Evolutionary conservation across 2,797 vertebrate species (phyloP).

Genomic region (Sebastes iracundus): DNA sequence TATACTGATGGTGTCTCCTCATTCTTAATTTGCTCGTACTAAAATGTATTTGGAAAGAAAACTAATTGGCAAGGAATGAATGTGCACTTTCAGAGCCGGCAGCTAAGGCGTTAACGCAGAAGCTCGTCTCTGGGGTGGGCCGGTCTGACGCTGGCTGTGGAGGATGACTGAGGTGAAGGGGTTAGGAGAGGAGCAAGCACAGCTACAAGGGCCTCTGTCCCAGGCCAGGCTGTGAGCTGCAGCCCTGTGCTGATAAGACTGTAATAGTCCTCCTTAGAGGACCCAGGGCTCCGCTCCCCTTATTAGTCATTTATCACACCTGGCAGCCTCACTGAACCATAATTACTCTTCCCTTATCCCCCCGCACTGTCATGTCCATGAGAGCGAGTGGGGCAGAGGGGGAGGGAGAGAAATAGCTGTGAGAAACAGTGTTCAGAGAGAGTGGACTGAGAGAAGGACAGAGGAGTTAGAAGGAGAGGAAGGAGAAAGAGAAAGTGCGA

Average conservation of each 20-base stretch:
- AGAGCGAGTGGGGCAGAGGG: constrained; percentile 73
- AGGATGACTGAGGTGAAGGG: constrained; percentile 77
- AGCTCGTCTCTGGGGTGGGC: constrained; percentile 76
- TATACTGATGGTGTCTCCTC: background rate
- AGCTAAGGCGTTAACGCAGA: constrained; percentile 64
- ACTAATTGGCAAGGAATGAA: background rate
- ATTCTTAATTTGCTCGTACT: background rate
- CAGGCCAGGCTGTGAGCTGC: constrained; percentile 85
- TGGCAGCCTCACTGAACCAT: constrained; percentile 99
- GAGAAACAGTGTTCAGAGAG: constrained; percentile 67
- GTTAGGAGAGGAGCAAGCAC: constrained; percentile 76
- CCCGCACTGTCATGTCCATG: constrained; percentile 96
- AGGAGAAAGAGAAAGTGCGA: constrained; percentile 54
- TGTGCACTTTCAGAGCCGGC: constrained; percentile 30
- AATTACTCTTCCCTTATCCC: constrained; percentile 99
- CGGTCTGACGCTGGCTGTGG: constrained; percentile 69
- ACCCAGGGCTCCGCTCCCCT: constrained; percentile 91
- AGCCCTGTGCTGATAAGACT: constrained; percentile 96
- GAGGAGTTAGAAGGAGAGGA: constrained; percentile 51
- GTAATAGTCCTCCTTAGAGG: constrained; percentile 99
- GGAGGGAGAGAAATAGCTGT: constrained; percentile 67
- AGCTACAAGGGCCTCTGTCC: constrained; percentile 87
- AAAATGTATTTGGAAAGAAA: background rate
- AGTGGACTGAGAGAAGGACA: constrained; percentile 66
- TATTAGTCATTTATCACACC: constrained; percentile 99